phyloP scores from a whole-genome alignment of 2,888 invertebrate species.

The Noctua pronuba region DNA sequence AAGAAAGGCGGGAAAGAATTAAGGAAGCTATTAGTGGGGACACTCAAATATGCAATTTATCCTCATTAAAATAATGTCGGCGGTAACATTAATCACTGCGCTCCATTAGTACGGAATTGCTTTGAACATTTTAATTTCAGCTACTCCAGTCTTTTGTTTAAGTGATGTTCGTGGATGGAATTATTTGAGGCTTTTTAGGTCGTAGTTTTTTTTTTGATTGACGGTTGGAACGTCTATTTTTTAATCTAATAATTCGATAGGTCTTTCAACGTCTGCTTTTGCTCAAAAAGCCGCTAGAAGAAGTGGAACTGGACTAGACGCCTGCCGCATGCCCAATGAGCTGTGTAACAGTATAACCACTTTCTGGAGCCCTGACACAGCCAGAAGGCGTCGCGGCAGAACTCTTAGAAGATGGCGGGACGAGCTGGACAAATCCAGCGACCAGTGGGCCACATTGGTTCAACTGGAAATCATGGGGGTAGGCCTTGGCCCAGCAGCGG shows the following conservation, averaged over 20 bases:
- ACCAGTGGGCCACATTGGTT: too few relatives aligned
- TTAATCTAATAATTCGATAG: background rate
- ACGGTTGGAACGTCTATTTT: background rate
- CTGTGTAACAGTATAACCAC: too few relatives aligned
- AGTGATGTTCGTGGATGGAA: conserved; percentile 41
- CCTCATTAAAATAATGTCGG: conserved; percentile 87
- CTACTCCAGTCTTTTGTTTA: conserved; percentile 54
- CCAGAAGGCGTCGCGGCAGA: too few relatives aligned
- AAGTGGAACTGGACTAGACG: too few relatives aligned
- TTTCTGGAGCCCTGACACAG: too few relatives aligned
- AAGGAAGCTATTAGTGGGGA: conserved; percentile 80
- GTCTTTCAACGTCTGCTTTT: background rate
- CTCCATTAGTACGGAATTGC: conserved; percentile 84
- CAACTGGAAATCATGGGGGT: too few relatives aligned
- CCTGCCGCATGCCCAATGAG: too few relatives aligned
- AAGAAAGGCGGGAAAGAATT: conserved; percentile 80
- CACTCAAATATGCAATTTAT: conserved; percentile 87
- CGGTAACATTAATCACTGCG: conserved; percentile 85
- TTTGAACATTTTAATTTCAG: conserved; percentile 81
- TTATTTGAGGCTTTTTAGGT: conserved; percentile 25
- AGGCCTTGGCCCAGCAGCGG: too few relatives aligned
- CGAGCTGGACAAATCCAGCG: too few relatives aligned
- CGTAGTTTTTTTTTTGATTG: conserved; percentile 3
- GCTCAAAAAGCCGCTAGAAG: too few relatives aligned
- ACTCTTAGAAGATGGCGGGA: too few relatives aligned